Conservation (phyloP, 1,140 invertebrate genomes). For the Diabrotica virgifera region DNA sequence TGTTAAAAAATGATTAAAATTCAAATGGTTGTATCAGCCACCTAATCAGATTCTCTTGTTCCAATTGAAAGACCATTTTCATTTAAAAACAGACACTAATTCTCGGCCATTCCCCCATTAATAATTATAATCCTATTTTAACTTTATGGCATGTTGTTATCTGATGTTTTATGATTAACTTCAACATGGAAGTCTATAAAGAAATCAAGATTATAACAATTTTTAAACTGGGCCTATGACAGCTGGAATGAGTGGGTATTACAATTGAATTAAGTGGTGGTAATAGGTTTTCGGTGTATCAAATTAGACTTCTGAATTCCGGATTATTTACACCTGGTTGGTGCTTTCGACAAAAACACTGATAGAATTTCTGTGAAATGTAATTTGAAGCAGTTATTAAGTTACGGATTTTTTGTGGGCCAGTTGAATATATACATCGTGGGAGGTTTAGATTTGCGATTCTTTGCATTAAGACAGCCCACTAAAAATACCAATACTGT, state of each 20-base stretch:
- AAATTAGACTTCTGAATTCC: background rate
- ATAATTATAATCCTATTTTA: slow-evolving; percentile 1
- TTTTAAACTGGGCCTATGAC: background rate
- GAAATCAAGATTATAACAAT: slow-evolving; percentile 3
- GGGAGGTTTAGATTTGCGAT: too few species aligned
- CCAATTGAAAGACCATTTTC: background rate
- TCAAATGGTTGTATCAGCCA: background rate
- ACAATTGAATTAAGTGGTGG: background rate
- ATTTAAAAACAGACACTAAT: background rate
- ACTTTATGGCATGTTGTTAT: background rate
- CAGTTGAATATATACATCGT: too few species aligned
- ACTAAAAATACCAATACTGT: too few species aligned
- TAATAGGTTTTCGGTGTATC: background rate
- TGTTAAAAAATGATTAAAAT: background rate
- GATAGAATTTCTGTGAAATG: too few species aligned
- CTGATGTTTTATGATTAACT: background rate
- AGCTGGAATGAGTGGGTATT: background rate
- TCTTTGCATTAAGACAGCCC: too few species aligned
- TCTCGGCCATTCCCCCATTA: background rate
- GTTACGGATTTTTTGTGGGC: too few species aligned
- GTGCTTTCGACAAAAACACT: too few species aligned
- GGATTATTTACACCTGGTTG: background rate
- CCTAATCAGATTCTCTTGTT: background rate
- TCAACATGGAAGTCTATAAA: background rate
- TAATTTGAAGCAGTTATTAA: too few species aligned